A percentile compares a stretch with the other conserved stretches of the same genome.
Evolutionary conservation across 2,888 invertebrate species (phyloP).

Genomic region (Mellilla xanthometata): DNA sequence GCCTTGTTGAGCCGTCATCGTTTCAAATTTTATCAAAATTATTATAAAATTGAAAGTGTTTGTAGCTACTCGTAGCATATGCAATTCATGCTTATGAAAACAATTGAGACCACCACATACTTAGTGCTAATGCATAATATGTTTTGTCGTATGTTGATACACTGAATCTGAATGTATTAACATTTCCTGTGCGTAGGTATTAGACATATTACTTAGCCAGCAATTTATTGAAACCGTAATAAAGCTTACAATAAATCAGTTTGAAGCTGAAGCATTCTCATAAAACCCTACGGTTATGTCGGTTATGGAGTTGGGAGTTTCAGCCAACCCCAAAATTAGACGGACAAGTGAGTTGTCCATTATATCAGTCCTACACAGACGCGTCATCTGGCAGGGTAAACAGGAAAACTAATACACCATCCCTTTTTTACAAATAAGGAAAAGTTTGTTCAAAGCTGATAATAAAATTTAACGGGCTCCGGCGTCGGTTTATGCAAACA

Average conservation of each 20-base stretch:
- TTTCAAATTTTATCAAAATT: too few species aligned
- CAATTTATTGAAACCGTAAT: slow-evolving; percentile 21
- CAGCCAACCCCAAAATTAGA: slow-evolving; percentile 28
- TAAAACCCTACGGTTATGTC: slow-evolving; percentile 22
- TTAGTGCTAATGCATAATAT: too few species aligned
- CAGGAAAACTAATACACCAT: slow-evolving; percentile 31
- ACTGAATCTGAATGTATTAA: not conserved
- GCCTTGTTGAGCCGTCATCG: too few species aligned
- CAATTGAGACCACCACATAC: too few species aligned
- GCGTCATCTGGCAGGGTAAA: slow-evolving; percentile 32
- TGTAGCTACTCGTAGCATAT: too few species aligned
- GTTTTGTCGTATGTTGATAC: too few species aligned
- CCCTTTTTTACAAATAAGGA: slow-evolving; percentile 30
- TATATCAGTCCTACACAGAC: slow-evolving; percentile 26
- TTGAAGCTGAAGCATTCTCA: slow-evolving; percentile 19
- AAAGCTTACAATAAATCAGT: slow-evolving; percentile 20
- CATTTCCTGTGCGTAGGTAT: not conserved
- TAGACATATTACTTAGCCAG: not conserved
- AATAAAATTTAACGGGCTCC: slow-evolving; percentile 29
- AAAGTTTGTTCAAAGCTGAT: slow-evolving; percentile 26
- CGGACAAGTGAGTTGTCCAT: slow-evolving; percentile 27
- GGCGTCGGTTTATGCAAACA: slow-evolving; percentile 23
- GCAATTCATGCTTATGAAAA: too few species aligned
- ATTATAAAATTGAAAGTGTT: too few species aligned
- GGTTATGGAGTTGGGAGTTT: slow-evolving; percentile 15